Base-by-base conservation (phyloP, 2,113 vertebrate species). In the Nycticorax nycticorax region DNA sequence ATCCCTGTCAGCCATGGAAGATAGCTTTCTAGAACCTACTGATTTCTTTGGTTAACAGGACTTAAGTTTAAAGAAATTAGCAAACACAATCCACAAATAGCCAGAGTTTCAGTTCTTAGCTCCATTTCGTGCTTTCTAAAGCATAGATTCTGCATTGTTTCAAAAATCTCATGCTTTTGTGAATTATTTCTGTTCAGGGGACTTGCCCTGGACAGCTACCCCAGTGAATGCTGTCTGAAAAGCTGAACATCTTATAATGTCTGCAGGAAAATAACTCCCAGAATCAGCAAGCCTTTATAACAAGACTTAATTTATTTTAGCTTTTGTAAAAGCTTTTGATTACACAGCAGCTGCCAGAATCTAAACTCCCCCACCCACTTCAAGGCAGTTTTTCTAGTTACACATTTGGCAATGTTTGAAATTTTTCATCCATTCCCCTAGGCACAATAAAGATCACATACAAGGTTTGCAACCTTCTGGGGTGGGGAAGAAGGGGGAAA, bases 271-370 rank as follows among this genome's bases (percentile, higher is more conserved):
- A 52, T 52, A 68, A 43, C 82, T 79, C 52, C 39, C 67, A 85
- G 90, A 72, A 88, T 79, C 79, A 92, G 66, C 4, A 4, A 90
- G 43, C 30, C 19, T 80, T 35, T 52, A 37, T 59, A 52, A 88
- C 37, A 59, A 84, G 60, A 41, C 73, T 88, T 74, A 79, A 95
- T 88, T 56, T 93, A 80, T 39, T 88, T 88, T 9, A 84, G 76
- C 76, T 93, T 94, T 85, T 90, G 74, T 94, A 76, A 96, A 89
- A 94, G 78, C 43, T 93, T 94, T 90, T 92, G 88, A 92, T 92
- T 85, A 80, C 74, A 35, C 30, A 85, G 77, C 56, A 84, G 45
- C 75, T 85, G 92, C 91, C 63, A 79, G 60, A 43, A 60, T 60
- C 62, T 76, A 45, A 94, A 85, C 67, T 78, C 67, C n/a, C n/a